phyloP scores from a whole-genome alignment of 2,888 invertebrate genomes.

The Octonoba sinensis region DNA sequence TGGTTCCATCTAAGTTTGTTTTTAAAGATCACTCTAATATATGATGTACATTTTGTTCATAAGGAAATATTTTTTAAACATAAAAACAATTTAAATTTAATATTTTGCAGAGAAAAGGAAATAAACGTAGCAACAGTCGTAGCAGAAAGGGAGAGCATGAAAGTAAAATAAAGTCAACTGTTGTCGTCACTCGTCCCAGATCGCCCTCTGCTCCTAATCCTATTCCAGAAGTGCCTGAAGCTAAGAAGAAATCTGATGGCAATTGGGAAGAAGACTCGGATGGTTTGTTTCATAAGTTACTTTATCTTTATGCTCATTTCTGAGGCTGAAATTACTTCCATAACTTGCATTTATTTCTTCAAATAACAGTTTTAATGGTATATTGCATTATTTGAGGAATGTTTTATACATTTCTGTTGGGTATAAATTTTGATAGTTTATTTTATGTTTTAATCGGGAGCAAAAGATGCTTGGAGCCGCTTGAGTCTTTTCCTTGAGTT shows the following conservation, averaged over 20 bases:
- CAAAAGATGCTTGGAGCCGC: too few relatives aligned
- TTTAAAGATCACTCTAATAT: too few relatives aligned
- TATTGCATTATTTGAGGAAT: too few relatives aligned
- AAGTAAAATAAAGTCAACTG: conserved; percentile 67
- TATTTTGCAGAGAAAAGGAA: conserved; percentile 48
- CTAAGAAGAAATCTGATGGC: conserved; percentile 53
- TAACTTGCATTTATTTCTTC: too few relatives aligned
- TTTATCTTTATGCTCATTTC: not conserved
- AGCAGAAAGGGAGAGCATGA: conserved; percentile 66
- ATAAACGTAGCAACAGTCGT: conserved; percentile 51
- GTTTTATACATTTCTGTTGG: too few relatives aligned
- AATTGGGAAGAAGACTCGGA: conserved; percentile 64
- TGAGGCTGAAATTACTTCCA: too few relatives aligned
- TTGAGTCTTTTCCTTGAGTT: too few relatives aligned
- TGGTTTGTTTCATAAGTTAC: conserved; percentile 31
- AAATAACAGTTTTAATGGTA: not conserved
- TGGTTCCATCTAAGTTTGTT: too few relatives aligned
- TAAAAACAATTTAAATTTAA: not conserved
- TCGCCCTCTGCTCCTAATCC: conserved; percentile 33
- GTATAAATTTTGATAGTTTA: too few relatives aligned
- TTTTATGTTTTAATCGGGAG: too few relatives aligned
- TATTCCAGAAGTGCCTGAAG: conserved; percentile 41
- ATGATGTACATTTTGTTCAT: not conserved
- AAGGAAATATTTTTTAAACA: not conserved
- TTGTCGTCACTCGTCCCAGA: conserved; percentile 65